Percentiles rank a stretch among this genome's conserved stretches.
Conservation (phyloP, 2,888 invertebrate species). For the Drosophila mimica region DNA sequence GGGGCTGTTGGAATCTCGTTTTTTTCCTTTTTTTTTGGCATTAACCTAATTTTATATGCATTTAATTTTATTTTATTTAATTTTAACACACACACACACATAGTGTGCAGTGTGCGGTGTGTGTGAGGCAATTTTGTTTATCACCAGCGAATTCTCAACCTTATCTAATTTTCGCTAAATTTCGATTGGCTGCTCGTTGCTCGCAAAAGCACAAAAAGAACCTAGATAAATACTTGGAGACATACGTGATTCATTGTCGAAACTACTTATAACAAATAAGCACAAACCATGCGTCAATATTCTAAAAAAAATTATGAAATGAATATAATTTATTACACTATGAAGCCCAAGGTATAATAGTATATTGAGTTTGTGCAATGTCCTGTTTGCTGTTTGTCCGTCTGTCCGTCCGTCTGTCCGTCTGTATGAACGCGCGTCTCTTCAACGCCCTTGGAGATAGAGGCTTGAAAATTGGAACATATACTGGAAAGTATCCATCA, state of each 20-base stretch:
- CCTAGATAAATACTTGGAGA: constrained; percentile 1
- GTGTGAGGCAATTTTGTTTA: constrained; percentile 20
- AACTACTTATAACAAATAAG: too few relatives aligned
- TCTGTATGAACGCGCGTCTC: too few relatives aligned
- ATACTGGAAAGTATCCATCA: too few relatives aligned
- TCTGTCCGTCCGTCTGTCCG: too few relatives aligned
- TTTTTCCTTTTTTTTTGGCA: constrained; percentile 37
- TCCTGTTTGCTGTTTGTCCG: too few relatives aligned
- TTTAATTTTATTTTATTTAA: constrained; percentile 81
- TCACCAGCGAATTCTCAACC: constrained; percentile 10
- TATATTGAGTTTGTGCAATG: too few relatives aligned
- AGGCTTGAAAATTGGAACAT: too few relatives aligned
- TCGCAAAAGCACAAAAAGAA: not conserved
- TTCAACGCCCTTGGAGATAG: too few relatives aligned
- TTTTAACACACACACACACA: constrained; percentile 68
- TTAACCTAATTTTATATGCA: constrained; percentile 81
- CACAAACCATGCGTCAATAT: not conserved
- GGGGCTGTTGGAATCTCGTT: constrained; percentile 30
- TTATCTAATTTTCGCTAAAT: constrained; percentile 1
- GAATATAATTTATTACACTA: too few relatives aligned
- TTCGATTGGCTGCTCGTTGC: not conserved
- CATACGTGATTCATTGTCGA: not conserved
- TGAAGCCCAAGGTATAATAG: too few relatives aligned
- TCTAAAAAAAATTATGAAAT: not conserved
- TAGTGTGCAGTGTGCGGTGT: not conserved